phyloP scores from a whole-genome alignment of 2,888 invertebrate genomes.

The Ligdia adustata region DNA sequence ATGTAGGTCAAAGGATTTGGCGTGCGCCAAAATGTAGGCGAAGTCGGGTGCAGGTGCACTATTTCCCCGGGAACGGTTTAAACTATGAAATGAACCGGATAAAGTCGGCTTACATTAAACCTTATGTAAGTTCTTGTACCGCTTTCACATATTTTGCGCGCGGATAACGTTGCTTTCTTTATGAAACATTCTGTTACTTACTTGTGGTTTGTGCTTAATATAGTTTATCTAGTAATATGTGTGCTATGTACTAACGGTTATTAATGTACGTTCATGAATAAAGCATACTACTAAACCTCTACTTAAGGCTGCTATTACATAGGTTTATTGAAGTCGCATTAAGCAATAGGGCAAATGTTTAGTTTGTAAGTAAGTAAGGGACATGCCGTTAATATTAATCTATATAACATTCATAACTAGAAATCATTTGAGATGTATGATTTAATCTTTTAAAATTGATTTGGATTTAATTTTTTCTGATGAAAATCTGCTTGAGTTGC shows the following conservation, averaged over 20 bases:
- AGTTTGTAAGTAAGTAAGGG: too few species aligned
- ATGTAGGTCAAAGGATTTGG: slow-evolving; percentile 52
- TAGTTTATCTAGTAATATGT: too few species aligned
- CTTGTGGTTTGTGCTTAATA: neutral
- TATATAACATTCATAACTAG: too few species aligned
- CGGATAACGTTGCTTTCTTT: slow-evolving; percentile 26
- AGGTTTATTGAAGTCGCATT: neutral
- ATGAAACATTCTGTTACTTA: neutral
- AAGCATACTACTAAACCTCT: too few species aligned
- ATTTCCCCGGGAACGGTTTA: slow-evolving; percentile 31
- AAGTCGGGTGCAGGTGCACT: slow-evolving; percentile 43
- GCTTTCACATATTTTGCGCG: slow-evolving; percentile 26
- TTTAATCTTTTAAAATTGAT: too few species aligned
- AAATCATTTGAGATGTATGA: too few species aligned
- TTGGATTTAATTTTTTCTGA: too few species aligned
- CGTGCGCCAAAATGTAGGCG: slow-evolving; percentile 38
- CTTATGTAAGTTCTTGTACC: slow-evolving; percentile 34
- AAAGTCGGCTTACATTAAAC: slow-evolving; percentile 37
- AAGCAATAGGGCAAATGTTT: neutral
- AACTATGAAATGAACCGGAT: slow-evolving; percentile 34
- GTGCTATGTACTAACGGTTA: too few species aligned
- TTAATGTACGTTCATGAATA: too few species aligned
- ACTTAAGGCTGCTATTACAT: neutral
- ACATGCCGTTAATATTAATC: too few species aligned
- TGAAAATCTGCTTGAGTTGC: too few species aligned